Conservation (phyloP, 2,797 vertebrate species). For the Morelia viridis region DNA sequence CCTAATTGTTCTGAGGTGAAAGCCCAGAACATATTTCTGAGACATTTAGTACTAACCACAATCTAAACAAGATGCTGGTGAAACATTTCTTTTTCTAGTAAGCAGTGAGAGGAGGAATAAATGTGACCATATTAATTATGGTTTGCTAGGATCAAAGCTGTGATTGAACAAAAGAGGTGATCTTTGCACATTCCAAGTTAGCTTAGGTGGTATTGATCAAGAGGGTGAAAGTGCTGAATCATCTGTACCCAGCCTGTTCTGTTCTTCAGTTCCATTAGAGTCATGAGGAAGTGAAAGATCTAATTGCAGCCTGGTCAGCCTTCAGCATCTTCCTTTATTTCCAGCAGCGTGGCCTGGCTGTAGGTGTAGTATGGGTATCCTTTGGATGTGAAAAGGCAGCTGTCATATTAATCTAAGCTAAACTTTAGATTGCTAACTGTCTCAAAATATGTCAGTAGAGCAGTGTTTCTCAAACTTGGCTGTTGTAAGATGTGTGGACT, state of each 20-base stretch:
- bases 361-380: background rate
- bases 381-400: background rate
- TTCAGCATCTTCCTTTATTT: background rate
- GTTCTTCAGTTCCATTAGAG: background rate
- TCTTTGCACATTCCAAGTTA: constrained; percentile 5
- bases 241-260: constrained; percentile 48
- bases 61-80: background rate
- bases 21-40: background rate
- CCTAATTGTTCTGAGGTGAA: background rate
- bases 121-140: background rate
- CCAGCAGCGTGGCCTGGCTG: background rate
- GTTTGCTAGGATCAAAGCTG: background rate
- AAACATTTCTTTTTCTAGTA: background rate
- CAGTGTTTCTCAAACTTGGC: background rate
- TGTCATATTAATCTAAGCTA: background rate
- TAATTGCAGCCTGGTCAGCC: background rate
- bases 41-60: background rate
- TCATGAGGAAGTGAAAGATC: background rate
- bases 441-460: background rate
- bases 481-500: background rate
- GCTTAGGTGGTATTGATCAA: constrained; percentile 46
- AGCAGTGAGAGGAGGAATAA: background rate
- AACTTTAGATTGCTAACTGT: background rate
- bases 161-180: background rate
- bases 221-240: constrained; percentile 76